These are phyloP conservation scores for Tetramorium bicarinatum DNA, from an alignment of 2,888 invertebrate species.

Conservation along the genomic window DNA sequence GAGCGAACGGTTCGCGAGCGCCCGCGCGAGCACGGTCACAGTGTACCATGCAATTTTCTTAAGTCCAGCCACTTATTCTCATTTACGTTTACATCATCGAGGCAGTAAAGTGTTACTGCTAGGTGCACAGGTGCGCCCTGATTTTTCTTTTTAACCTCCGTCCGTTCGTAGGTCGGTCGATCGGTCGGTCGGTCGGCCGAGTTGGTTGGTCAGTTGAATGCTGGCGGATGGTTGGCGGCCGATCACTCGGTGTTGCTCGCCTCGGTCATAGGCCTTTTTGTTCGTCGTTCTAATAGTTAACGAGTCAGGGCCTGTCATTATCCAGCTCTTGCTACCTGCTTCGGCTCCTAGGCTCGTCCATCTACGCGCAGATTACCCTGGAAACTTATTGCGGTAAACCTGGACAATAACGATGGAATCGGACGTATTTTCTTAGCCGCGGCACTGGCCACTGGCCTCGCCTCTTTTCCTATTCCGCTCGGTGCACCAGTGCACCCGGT, in stretches of 20 bases:
- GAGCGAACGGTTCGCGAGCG: slow-evolving; percentile 62
- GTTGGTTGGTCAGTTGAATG: slow-evolving; percentile 53
- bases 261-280: slow-evolving; percentile 77
- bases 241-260: slow-evolving; percentile 52
- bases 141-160: slow-evolving; percentile 78
- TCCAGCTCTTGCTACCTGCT: slow-evolving; percentile 80
- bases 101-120: slow-evolving; percentile 84
- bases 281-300: slow-evolving; percentile 80
- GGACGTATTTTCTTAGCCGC: slow-evolving; percentile 70
- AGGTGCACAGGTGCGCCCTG: slow-evolving; percentile 84
- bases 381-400: slow-evolving; percentile 84
- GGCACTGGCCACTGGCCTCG: slow-evolving; percentile 62
- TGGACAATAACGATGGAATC: slow-evolving; percentile 83
- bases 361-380: slow-evolving; percentile 82
- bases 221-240: slow-evolving; percentile 55
- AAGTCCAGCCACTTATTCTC: slow-evolving; percentile 83
- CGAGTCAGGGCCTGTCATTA: slow-evolving; percentile 85
- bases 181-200: slow-evolving; percentile 63
- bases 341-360: slow-evolving; percentile 73
- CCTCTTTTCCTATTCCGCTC: slow-evolving; percentile 25
- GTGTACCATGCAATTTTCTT: slow-evolving; percentile 81
- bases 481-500: not conserved
- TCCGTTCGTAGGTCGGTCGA: slow-evolving; percentile 56
- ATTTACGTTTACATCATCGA: slow-evolving; percentile 86
- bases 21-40: slow-evolving; percentile 63